phyloP scores from a whole-genome alignment of 1,140 invertebrate genomes.

The Tribolium madens region DNA sequence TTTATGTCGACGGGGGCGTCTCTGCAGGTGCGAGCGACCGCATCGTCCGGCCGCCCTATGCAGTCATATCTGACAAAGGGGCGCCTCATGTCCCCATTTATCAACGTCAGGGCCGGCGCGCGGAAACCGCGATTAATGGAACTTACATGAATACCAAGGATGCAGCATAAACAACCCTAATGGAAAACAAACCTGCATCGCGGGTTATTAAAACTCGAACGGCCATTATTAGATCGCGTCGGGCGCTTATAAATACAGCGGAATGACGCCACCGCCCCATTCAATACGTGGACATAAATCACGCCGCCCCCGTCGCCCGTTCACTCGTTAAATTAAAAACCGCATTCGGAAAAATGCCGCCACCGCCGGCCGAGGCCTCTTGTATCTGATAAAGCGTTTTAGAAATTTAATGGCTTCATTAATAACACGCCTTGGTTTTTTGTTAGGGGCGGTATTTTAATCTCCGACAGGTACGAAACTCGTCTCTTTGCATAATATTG shows the following conservation, averaged over 20 bases:
- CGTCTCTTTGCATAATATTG: conserved; percentile 48
- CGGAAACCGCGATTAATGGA: conserved; percentile 59
- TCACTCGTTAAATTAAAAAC: conserved; percentile 56
- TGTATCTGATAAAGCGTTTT: conserved; percentile 60
- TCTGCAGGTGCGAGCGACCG: conserved; percentile 25
- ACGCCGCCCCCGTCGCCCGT: conserved; percentile 43
- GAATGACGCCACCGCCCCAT: conserved; percentile 49
- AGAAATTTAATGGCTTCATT: conserved; percentile 59
- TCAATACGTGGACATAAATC: conserved; percentile 55
- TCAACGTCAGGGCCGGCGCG: conserved; percentile 56
- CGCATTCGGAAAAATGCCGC: conserved; percentile 54
- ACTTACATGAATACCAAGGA: conserved; percentile 61
- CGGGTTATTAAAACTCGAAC: conserved; percentile 56
- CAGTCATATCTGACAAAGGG: conserved; percentile 51
- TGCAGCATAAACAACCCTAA: conserved; percentile 56
- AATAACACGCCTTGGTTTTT: conserved; percentile 50
- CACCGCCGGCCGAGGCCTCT: conserved; percentile 39
- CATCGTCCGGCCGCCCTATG: conserved; percentile 12
- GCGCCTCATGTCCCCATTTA: conserved; percentile 52
- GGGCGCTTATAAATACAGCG: conserved; percentile 51
- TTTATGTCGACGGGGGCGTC: neutral
- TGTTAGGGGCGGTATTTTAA: conserved; percentile 37
- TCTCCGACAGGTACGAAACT: conserved; percentile 42
- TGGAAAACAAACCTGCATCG: conserved; percentile 57
- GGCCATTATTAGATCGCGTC: conserved; percentile 53